phyloP scores from a whole-genome alignment of 2,888 invertebrate species.

The Doris montereyensis region DNA sequence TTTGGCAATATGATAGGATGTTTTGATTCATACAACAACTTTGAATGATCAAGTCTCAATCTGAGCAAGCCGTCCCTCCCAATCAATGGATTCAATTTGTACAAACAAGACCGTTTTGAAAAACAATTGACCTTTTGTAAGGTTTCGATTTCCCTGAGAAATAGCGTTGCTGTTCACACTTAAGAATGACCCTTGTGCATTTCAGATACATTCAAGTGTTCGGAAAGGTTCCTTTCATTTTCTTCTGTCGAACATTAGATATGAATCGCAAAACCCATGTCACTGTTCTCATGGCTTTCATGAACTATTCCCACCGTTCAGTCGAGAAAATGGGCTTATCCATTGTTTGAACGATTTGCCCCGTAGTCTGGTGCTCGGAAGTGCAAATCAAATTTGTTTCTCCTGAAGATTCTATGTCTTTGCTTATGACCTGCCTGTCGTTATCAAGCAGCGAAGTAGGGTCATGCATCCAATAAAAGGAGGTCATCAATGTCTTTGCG shows the following conservation, averaged over 20 bases:
- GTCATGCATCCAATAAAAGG: background rate
- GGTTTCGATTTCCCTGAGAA: background rate
- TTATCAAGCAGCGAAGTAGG: background rate
- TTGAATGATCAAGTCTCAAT: background rate
- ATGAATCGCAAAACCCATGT: background rate
- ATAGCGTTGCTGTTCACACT: background rate
- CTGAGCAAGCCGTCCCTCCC: background rate
- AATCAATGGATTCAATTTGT: background rate
- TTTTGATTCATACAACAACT: background rate
- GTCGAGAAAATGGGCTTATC: too few species aligned
- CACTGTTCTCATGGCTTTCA: background rate
- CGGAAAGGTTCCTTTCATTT: background rate
- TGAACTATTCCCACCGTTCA: background rate
- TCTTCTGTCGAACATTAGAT: background rate
- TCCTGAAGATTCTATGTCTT: too few species aligned
- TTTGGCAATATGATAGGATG: background rate
- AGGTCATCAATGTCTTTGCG: background rate
- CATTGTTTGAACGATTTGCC: background rate
- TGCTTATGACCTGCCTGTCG: too few species aligned
- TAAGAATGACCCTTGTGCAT: background rate
- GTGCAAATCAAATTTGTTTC: background rate
- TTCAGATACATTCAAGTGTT: background rate
- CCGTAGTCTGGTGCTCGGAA: too few species aligned
- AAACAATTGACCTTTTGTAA: background rate
- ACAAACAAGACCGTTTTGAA: background rate